phyloP scores from a whole-genome alignment of 2,888 invertebrate species.

The Octonoba sinensis region DNA sequence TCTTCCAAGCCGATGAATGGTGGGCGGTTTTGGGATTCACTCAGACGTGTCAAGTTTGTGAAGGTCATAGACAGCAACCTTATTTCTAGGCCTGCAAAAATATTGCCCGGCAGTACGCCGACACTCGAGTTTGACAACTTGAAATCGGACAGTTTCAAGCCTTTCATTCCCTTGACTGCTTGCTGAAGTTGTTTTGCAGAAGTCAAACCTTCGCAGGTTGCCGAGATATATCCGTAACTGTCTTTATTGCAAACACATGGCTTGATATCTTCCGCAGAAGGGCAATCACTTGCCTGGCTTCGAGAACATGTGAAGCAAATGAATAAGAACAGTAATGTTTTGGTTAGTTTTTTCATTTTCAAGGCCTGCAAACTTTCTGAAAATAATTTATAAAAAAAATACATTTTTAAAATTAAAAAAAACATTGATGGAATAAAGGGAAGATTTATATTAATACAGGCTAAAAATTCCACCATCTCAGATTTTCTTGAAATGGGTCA shows the following conservation, averaged over 20 bases:
- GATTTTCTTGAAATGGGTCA: no score
- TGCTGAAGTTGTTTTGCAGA: constrained; percentile 13
- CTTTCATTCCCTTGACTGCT: constrained; percentile 34
- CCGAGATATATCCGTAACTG: neutral
- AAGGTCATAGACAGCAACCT: constrained; percentile 12
- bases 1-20: constrained; percentile 47
- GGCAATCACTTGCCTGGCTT: constrained; percentile 9
- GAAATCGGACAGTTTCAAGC: constrained; percentile 8
- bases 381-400: neutral
- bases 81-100: constrained; percentile 26
- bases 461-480: no score
- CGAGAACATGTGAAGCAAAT: constrained; percentile 2
- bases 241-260: constrained; percentile 34
- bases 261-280: constrained; percentile 32
- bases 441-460: no score
- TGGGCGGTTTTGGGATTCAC: constrained; percentile 26
- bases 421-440: no score
- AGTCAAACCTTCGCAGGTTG: constrained; percentile 29
- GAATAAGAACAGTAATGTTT: constrained; percentile 6
- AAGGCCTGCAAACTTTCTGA: neutral
- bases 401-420: no score
- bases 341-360: neutral
- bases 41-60: constrained; percentile 30
- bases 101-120: constrained; percentile 29
- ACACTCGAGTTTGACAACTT: constrained; percentile 26